Conservation (phyloP, 2,797 vertebrate species). For the Pangasius sanitwongsei region DNA sequence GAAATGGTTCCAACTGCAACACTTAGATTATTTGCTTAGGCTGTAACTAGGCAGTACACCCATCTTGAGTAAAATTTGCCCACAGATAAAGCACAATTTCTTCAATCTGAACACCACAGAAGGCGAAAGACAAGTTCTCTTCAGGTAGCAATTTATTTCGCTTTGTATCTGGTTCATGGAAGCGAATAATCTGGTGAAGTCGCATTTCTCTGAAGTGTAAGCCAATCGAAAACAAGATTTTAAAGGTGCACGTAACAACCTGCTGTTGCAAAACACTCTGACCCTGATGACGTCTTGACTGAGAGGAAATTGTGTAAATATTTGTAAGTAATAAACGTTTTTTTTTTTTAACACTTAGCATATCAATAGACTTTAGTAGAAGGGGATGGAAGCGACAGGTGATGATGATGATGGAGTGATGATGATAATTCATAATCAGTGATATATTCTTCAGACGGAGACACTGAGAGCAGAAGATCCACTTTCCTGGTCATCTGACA, state of each 20-base stretch:
- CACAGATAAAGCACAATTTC: not conserved
- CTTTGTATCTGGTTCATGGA: not conserved
- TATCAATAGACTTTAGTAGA: too few species aligned
- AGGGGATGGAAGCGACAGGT: too few species aligned
- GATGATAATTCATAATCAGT: slow-evolving; percentile 40
- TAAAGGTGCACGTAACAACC: too few species aligned
- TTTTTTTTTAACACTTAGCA: not conserved
- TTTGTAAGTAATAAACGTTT: not conserved
- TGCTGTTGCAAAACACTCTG: not conserved
- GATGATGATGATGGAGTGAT: not conserved
- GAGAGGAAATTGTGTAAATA: not conserved
- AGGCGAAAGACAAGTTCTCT: not conserved
- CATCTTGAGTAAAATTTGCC: too few species aligned
- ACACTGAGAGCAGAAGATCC: slow-evolving; percentile 34
- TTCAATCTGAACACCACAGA: not conserved
- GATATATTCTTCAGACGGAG: slow-evolving; percentile 42
- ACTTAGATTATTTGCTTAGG: not conserved
- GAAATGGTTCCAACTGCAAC: not conserved
- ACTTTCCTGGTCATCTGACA: slow-evolving; percentile 48
- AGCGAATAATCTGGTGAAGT: not conserved
- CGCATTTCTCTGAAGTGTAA: not conserved
- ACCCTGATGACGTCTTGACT: not conserved
- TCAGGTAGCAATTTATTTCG: not conserved
- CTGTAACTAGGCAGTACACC: too few species aligned
- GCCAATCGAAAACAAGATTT: not conserved